Conservation (phyloP, 2,888 invertebrate genomes). For the Drosophila phalerata region DNA sequence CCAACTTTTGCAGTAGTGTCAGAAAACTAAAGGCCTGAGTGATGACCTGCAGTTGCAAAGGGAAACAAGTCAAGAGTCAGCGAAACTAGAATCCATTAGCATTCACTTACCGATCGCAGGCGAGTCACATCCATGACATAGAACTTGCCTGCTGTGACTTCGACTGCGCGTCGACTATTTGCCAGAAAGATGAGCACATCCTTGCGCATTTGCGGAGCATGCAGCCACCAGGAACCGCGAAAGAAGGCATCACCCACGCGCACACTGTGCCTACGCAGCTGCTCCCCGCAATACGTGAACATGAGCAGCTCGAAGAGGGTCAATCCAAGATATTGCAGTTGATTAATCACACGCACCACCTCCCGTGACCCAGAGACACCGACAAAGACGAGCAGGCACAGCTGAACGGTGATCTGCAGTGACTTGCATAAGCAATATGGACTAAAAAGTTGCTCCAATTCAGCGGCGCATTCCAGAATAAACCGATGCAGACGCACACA, state of each 20-base stretch:
- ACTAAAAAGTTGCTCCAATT: conserved; percentile 83
- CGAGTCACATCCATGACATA: conserved; percentile 83
- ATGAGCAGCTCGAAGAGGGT: conserved; percentile 80
- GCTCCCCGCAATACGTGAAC: conserved; percentile 83
- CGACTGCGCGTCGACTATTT: conserved; percentile 73
- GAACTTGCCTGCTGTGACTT: conserved; percentile 83
- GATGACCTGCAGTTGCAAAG: conserved; percentile 69
- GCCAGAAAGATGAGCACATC: conserved; percentile 81
- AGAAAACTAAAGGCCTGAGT: conserved; percentile 83
- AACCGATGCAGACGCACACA: conserved; percentile 84
- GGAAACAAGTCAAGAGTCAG: neutral
- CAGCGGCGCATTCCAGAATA: conserved; percentile 78
- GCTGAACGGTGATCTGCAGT: conserved; percentile 83
- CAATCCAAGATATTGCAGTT: conserved; percentile 79
- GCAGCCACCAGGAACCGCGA: conserved; percentile 79
- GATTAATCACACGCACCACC: conserved; percentile 73
- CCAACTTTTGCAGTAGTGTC: conserved; percentile 82
- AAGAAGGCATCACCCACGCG: conserved; percentile 81
- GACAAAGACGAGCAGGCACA: conserved; percentile 83
- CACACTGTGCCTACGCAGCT: conserved; percentile 77
- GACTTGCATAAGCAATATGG: conserved; percentile 84
- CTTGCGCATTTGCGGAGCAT: conserved; percentile 64
- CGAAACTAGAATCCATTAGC: neutral
- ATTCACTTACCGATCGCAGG: conserved; percentile 68
- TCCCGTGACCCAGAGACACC: conserved; percentile 76